Evolutionary conservation across 2,113 vertebrate species (phyloP).

Genomic region (Alligator sinensis): DNA sequence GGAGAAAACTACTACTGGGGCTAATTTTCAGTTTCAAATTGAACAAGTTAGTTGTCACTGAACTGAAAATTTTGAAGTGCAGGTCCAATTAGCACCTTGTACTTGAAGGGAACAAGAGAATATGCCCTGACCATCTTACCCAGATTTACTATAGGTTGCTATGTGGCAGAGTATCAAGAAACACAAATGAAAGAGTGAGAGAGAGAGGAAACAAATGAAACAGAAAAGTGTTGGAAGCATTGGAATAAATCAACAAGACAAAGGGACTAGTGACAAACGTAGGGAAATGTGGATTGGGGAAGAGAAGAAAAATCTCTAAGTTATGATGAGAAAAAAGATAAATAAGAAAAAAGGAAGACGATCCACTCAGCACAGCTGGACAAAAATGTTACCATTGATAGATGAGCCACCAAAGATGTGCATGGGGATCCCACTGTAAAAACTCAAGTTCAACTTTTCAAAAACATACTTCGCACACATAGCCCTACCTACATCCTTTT

Average conservation of each 20-base stretch:
- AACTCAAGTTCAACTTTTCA: background rate
- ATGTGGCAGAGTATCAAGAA: rapidly evolving
- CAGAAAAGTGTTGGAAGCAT: too few relatives aligned
- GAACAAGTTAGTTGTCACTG: background rate
- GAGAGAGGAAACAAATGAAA: background rate
- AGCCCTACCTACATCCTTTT: background rate
- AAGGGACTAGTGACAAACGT: too few relatives aligned
- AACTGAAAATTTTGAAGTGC: background rate
- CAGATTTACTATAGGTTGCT: background rate
- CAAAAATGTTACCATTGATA: background rate
- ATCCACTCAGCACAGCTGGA: background rate
- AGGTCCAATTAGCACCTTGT: background rate
- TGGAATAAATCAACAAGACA: background rate
- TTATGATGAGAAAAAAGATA: background rate
- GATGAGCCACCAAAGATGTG: background rate
- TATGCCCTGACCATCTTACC: background rate
- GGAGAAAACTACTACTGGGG: background rate
- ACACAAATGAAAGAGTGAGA: background rate
- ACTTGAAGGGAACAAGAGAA: background rate
- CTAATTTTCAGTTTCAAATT: background rate
- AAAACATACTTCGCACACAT: background rate
- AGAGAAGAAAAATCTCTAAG: background rate
- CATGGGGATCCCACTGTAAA: background rate
- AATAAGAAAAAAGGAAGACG: background rate
- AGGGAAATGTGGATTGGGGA: background rate